A percentile compares a stretch with the other conserved stretches of the same genome.
phyloP scores from a whole-genome alignment of 2,888 invertebrate species.

The Trisateles emortualis region DNA sequence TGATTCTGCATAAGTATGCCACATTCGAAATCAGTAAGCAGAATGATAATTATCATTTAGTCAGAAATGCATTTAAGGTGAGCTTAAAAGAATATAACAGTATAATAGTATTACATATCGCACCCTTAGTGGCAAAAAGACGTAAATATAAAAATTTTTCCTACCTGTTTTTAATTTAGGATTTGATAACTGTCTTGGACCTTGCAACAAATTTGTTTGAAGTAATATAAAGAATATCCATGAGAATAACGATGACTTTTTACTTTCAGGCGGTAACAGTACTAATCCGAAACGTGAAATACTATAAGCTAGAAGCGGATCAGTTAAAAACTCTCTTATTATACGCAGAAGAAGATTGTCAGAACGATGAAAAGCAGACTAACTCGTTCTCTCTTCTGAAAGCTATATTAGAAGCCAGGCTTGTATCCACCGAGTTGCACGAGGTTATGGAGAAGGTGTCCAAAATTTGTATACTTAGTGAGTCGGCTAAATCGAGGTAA shows the following conservation, averaged over 20 bases:
- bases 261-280: constrained; percentile 91
- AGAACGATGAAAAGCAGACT: constrained; percentile 93
- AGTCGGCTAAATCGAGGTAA: constrained; percentile 86
- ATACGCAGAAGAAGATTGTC: constrained; percentile 96
- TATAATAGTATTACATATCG: no score
- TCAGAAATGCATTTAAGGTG: constrained; percentile 96
- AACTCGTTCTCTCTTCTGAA: constrained; percentile 95
- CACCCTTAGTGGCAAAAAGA: no score
- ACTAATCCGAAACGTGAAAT: constrained; percentile 92
- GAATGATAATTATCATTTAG: constrained; percentile 95
- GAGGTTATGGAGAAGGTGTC: constrained; percentile 94
- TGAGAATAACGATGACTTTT: no score
- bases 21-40: constrained; percentile 93
- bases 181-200: no score
- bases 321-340: constrained; percentile 94
- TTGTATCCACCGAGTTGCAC: constrained; percentile 91
- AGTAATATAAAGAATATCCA: no score
- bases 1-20: constrained; percentile 96
- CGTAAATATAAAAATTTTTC: no score
- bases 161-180: no score
- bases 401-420: constrained; percentile 92
- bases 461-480: constrained; percentile 92
- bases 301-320: constrained; percentile 89
- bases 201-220: no score
- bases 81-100: no score